Conservation (phyloP, 1,140 invertebrate genomes). For the Charaxes varanes region DNA sequence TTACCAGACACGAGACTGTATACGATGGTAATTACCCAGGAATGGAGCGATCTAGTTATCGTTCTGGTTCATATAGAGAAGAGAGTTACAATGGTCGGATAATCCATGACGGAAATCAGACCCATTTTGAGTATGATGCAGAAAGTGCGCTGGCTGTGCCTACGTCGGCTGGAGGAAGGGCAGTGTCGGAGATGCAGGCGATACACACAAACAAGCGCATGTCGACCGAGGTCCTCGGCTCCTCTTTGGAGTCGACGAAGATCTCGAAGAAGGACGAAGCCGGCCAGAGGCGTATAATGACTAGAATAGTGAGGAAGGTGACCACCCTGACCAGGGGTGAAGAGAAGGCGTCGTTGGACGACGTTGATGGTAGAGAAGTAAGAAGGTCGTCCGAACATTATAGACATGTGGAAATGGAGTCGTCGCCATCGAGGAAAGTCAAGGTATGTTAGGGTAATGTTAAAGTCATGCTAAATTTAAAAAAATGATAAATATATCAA, state of each 20-base stretch:
- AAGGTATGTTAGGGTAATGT: conserved; percentile 60
- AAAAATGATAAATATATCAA: too few relatives aligned
- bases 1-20: conserved; percentile 62
- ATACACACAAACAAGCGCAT: conserved; percentile 87
- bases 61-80: conserved; percentile 55
- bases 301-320: conserved; percentile 90
- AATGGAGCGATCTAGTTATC: conserved; percentile 52
- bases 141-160: conserved; percentile 59
- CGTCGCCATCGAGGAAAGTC: conserved; percentile 74
- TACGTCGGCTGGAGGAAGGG: conserved; percentile 53
- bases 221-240: conserved; percentile 89
- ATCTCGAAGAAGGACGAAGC: conserved; percentile 83
- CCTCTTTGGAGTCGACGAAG: conserved; percentile 86
- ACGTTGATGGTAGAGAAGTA: conserved; percentile 75
- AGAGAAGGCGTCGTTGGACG: conserved; percentile 83
- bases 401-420: conserved; percentile 67
- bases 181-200: conserved; percentile 78
- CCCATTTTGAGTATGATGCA: conserved; percentile 69
- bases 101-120: conserved; percentile 69
- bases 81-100: conserved; percentile 66
- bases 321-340: conserved; percentile 92
- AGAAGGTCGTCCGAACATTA: conserved; percentile 67
- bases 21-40: conserved; percentile 70
- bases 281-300: conserved; percentile 86
- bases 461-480: not conserved